phyloP scores from a whole-genome alignment of 2,888 invertebrate species.

The Cephalotes varians region DNA sequence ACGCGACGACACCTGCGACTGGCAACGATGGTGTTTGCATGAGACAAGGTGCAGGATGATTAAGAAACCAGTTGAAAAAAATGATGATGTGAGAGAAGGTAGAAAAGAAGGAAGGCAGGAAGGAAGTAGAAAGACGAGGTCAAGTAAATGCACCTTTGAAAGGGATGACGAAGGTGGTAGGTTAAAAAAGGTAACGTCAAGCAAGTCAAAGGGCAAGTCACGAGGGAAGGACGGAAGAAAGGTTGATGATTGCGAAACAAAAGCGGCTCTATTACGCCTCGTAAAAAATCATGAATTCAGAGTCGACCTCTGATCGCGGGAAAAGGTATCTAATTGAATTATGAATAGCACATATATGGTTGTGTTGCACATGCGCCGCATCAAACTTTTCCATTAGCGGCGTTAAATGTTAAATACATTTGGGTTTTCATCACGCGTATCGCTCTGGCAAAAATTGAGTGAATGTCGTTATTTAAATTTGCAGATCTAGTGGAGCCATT shows the following conservation, averaged over 20 bases:
- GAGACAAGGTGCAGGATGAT: constrained; percentile 41
- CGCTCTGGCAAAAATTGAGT: background rate
- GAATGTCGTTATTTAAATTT: constrained; percentile 14
- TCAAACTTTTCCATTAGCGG: constrained; percentile 41
- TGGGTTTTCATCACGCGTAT: background rate
- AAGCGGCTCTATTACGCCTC: background rate
- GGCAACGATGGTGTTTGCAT: constrained; percentile 62
- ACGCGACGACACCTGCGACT: constrained; percentile 33
- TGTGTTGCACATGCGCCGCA: background rate
- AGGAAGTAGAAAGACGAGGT: constrained; percentile 52
- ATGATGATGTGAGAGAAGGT: constrained; percentile 57
- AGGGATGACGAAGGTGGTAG: constrained; percentile 58
- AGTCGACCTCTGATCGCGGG: background rate
- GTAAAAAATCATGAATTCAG: background rate
- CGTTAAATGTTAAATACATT: constrained; percentile 27
- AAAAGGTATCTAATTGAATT: constrained; percentile 14
- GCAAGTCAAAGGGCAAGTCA: constrained; percentile 1
- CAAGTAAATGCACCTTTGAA: constrained; percentile 68
- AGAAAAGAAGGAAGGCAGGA: constrained; percentile 15
- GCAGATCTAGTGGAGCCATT: background rate
- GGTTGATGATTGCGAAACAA: constrained; percentile 55
- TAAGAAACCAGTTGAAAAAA: constrained; percentile 66
- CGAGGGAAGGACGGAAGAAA: background rate
- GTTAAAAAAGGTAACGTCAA: constrained; percentile 31
- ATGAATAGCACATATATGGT: background rate